These are phyloP conservation scores for Scortum barcoo DNA, from an alignment of 2,113 vertebrate genomes.

Conservation along the genomic window DNA sequence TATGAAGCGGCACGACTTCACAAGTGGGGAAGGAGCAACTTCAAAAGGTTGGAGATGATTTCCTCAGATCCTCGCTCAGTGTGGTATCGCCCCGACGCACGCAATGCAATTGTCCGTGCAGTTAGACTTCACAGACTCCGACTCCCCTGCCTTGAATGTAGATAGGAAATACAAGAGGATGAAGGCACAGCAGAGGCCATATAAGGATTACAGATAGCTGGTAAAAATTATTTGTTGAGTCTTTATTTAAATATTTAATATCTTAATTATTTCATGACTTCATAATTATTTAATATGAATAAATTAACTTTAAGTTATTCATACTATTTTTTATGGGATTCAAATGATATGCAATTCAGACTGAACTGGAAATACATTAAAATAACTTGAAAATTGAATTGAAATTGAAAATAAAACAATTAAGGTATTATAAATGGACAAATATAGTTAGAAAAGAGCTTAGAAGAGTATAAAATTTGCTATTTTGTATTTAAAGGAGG, in stretches of 20 bases:
- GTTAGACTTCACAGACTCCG: conserved; percentile 40
- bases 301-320: no score
- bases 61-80: conserved; percentile 62
- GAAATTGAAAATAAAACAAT: no score
- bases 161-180: conserved; percentile 13
- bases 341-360: no score
- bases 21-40: conserved; percentile 55
- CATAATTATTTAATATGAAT: no score
- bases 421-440: background rate
- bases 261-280: no score
- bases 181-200: background rate
- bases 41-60: conserved; percentile 73
- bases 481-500: no score
- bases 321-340: background rate
- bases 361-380: no score
- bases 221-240: background rate
- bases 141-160: conserved; percentile 18
- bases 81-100: conserved; percentile 24
- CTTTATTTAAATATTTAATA: background rate
- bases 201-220: background rate
- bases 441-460: background rate
- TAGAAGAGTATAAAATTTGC: no score
- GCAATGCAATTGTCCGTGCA: conserved; percentile 40
- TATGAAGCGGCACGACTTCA: conserved; percentile 47
- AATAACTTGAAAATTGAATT: background rate